Evolutionary conservation across 1,140 invertebrate genomes (phyloP).

Genomic region (Acromyrmex heyeri): DNA sequence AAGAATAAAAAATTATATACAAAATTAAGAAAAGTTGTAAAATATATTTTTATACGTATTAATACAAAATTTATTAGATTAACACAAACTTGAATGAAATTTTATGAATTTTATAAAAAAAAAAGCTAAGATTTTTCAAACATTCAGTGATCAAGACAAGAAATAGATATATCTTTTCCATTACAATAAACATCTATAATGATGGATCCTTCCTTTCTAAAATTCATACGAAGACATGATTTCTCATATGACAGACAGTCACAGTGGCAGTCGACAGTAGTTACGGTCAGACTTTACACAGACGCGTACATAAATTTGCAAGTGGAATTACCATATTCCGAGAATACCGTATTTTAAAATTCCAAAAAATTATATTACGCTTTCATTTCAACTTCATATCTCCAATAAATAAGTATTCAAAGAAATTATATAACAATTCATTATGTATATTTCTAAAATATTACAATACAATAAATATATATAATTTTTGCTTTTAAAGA

Average conservation of each 20-base stretch:
- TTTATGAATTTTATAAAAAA: neutral
- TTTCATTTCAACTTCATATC: neutral
- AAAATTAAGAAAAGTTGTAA: neutral
- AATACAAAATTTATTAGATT: neutral
- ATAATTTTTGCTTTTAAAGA: neutral
- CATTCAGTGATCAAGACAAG: neutral
- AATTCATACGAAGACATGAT: neutral
- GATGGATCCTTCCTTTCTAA: neutral
- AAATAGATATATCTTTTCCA: neutral
- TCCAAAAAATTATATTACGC: neutral
- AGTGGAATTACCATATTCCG: neutral
- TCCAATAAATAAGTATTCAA: neutral
- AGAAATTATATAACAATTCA: neutral
- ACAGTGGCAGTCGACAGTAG: slow-evolving; percentile 6
- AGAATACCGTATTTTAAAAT: neutral
- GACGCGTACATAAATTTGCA: neutral
- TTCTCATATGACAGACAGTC: neutral
- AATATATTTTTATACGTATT: neutral
- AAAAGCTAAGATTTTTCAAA: neutral
- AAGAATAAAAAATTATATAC: neutral
- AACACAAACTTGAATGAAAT: neutral
- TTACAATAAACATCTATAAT: neutral
- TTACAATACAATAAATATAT: neutral
- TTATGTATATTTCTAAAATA: neutral
- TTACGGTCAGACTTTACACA: neutral